A percentile compares a stretch with the other conserved stretches of the same genome.
phyloP scores from a whole-genome alignment of 2,888 invertebrate genomes.

The Leptinotarsa juncta region DNA sequence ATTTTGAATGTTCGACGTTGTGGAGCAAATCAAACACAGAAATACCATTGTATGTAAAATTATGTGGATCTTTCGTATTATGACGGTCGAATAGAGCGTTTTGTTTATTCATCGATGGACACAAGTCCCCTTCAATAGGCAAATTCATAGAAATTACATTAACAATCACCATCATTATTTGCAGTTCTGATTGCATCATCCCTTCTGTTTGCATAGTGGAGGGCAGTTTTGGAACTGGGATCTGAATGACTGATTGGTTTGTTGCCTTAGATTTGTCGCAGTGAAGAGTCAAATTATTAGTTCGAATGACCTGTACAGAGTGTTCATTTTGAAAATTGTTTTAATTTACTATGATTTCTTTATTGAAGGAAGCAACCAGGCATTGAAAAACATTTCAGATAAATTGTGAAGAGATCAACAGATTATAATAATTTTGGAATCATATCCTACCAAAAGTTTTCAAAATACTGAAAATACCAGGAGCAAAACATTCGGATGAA shows the following conservation, averaged over 20 bases:
- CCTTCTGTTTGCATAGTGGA: conserved; percentile 40
- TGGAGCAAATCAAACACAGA: conserved; percentile 41
- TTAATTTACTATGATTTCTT: too few relatives aligned
- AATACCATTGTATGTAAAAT: conserved; percentile 57
- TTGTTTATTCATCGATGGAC: conserved; percentile 59
- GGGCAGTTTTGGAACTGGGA: conserved; percentile 23
- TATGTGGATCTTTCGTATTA: conserved; percentile 63
- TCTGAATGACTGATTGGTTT: not conserved
- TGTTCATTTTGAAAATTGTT: too few relatives aligned
- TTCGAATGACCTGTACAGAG: too few relatives aligned
- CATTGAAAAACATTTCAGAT: too few relatives aligned
- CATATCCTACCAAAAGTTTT: too few relatives aligned
- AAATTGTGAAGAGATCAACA: too few relatives aligned
- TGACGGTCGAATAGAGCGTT: conserved; percentile 57
- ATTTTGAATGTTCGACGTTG: conserved; percentile 44
- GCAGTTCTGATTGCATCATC: conserved; percentile 61
- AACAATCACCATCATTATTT: conserved; percentile 66
- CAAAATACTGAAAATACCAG: too few relatives aligned
- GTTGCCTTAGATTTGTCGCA: too few relatives aligned
- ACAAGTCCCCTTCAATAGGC: conserved; percentile 60
- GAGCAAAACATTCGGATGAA: too few relatives aligned
- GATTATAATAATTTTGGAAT: too few relatives aligned
- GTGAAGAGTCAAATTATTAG: too few relatives aligned
- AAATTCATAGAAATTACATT: conserved; percentile 66
- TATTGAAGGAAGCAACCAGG: too few relatives aligned